Base-by-base conservation (phyloP, 2,113 vertebrate genomes). In the Phylloscopus whistleri region DNA sequence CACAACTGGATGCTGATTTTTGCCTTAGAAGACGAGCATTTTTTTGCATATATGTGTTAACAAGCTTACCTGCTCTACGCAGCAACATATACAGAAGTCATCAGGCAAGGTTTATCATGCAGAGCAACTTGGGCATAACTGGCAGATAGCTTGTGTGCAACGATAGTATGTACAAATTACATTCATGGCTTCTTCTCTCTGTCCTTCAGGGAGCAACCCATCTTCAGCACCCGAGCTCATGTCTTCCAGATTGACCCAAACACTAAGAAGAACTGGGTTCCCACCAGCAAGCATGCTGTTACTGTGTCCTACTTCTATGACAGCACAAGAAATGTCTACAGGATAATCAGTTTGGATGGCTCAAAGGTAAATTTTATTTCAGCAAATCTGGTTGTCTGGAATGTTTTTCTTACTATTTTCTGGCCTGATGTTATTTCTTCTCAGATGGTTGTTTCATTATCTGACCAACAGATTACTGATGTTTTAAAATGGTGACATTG, bases 181-280 rank as follows among this genome's bases (percentile, higher is more conserved):
- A 97, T 98, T 97, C 72, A 98, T 96, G 82, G 97, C 77, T 98
- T 98, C 88, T 98, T 97, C 95, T 98, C 98, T 97, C 84, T 98
- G 5, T 97, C 96, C 74, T 98, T 97, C 96, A 99, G 99, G 98
- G 99, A 99, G 93, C 99, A 99, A 98, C 99, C 99, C 97, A 99
- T 99, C 98, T 99, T 99, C 98, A 99, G 99, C 98, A 99, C 99
- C 59, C 96, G 99, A 98, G 99, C 99, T 96, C 99, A 99, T 55
- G 99, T 99, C 98, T 99, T 99, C 99, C 99, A 99, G 97, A 99
- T 99, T 79, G 99, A 99, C 97, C 99, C 99, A 95, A 99, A 98
- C 97, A 99, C 99, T 91, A 99, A 99, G 98, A 99, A 99, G 98
- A 99, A 99, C 98, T 99, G 99, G 99, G 98, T 99, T 97, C 99